Base-by-base conservation (phyloP, 2,113 vertebrate genomes). In the Heteronetta atricapilla region DNA sequence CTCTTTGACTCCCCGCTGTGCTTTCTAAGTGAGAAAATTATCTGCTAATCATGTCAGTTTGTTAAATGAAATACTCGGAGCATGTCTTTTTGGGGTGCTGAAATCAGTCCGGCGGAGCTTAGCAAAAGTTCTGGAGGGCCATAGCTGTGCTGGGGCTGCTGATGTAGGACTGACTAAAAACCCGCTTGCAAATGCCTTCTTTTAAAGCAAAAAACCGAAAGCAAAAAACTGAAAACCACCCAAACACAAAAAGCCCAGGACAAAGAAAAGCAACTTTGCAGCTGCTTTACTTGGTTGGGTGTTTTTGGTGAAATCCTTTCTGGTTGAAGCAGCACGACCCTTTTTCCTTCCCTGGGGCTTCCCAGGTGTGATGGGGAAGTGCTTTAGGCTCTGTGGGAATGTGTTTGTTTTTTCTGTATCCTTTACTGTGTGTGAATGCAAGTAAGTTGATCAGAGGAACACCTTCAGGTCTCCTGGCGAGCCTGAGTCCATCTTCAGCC, bases 311-410 rank as follows among this genome's bases (percentile, higher is more conserved):
- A 82, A 89, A 82, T 63, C 50, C 60, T 85, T 87, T 80, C 50
- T 77, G n/a, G 44, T 58, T 93, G 58, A 83, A 91, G 55, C 72
- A 94, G 64, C 68, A 8, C 63, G 66, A 90, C 74, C 68, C 36
- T 38, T 94, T 94, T 83, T 63, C 82, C 52, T 95, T 96, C 82
- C 59, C 31, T 2, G 89, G 96, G 94, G 90, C 92, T 95, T 96
- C 92, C 95, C 92, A 94, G 77, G 77, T 83, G 64, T 2, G 42
- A 62, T 59, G 59, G 64, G 76, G 82, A 95, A 50, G 75, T 67
- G 72, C 1, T 0, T 68, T 95, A 94, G 87, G 77, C 80, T 94
- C 69, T 0, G 17, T 90, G 83, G 88, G 76, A 85, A 84, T 50
- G 44, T 0, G 6, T 94, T 95, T 95, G 55, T 93, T 95, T 92